Base-by-base conservation (phyloP, 2,113 vertebrate species). In the Suncus etruscus region DNA sequence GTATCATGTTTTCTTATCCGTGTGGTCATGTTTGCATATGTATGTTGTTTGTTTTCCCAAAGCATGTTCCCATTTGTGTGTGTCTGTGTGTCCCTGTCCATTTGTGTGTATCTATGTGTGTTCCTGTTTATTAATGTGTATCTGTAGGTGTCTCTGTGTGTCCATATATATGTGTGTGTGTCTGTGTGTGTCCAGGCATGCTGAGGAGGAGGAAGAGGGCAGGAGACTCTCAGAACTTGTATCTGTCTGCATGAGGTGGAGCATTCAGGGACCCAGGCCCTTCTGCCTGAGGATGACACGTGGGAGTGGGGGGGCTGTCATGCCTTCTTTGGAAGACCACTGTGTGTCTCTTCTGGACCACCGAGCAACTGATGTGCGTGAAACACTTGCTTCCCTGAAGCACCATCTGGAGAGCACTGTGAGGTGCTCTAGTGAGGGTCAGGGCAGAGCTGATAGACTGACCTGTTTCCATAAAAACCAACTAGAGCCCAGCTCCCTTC, bases 401-500 rank as follows among this genome's bases (percentile, higher is more conserved):
- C 69, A 82, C 78, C 69, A 32, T 86, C 77, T 65, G 48, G 50
- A 79, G 58, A 68, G 47, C 45, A 90, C 29, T 5, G 11, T 10
- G 77, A 72, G 45, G 65, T 69, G 72, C 74, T 74, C 63, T 70
- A 45, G 24, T 48, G n/a, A 51, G 31, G 25, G 83, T 14, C 27
- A 2, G 25, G 15, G 54, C 25, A 86, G 76, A 77, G 39, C 32
- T 8, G 18, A 51, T 7, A 75, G 18, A 7, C 82, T 39, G 25
- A 61, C 15, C 18, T 27, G 51, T 50, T 27, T 47, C 48, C 65
- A 29, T 87, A 25, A 50, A 4, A 20, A 66, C 22, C 22, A 48
- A 47, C 73, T 32, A 79, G 29, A 83, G 86, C 90, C 20, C 45
- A 73, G 24, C 2, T 91, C 54, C 50, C 89, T 82, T 87, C 11